Percentiles rank a stretch among this genome's conserved stretches.
Evolutionary conservation across 1,140 invertebrate species (phyloP).

Genomic region (Calliopsis andreniformis): DNA sequence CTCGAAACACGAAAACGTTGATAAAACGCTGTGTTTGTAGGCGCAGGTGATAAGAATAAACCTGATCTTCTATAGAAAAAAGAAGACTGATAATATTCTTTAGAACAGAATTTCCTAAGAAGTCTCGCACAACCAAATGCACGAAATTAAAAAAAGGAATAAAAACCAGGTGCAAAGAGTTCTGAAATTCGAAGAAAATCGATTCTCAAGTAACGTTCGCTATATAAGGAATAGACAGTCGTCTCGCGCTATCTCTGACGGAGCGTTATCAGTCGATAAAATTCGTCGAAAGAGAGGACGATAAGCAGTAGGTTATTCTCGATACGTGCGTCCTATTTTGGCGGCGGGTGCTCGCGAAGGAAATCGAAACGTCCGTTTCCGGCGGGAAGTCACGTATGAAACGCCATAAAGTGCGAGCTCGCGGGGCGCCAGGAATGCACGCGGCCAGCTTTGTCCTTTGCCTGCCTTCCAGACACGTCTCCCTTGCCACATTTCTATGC

Average conservation of each 20-base stretch:
- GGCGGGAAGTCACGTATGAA: conserved; percentile 59
- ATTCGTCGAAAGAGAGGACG: conserved; percentile 6
- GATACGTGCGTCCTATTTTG: conserved; percentile 20
- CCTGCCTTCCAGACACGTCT: conserved; percentile 19
- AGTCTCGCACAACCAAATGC: too few relatives aligned
- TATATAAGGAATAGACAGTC: background rate
- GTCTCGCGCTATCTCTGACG: background rate
- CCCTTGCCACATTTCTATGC: conserved; percentile 25
- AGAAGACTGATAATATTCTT: too few relatives aligned
- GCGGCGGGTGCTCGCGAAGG: conserved; percentile 11
- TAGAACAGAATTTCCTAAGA: too few relatives aligned
- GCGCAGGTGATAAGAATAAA: too few relatives aligned
- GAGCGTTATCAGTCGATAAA: conserved; percentile 31
- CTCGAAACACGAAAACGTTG: too few relatives aligned
- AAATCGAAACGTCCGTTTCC: conserved; percentile 47
- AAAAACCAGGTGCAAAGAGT: too few relatives aligned
- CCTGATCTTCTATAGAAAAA: too few relatives aligned
- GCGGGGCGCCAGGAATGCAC: conserved; percentile 25
- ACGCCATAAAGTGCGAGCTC: conserved; percentile 9
- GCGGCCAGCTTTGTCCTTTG: background rate
- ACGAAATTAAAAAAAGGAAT: too few relatives aligned
- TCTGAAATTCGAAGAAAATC: too few relatives aligned
- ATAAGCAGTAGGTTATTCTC: conserved; percentile 24
- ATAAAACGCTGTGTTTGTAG: too few relatives aligned
- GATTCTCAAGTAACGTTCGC: background rate